Base-by-base conservation (phyloP, 1,140 invertebrate genomes). In the Conus betulinus region DNA sequence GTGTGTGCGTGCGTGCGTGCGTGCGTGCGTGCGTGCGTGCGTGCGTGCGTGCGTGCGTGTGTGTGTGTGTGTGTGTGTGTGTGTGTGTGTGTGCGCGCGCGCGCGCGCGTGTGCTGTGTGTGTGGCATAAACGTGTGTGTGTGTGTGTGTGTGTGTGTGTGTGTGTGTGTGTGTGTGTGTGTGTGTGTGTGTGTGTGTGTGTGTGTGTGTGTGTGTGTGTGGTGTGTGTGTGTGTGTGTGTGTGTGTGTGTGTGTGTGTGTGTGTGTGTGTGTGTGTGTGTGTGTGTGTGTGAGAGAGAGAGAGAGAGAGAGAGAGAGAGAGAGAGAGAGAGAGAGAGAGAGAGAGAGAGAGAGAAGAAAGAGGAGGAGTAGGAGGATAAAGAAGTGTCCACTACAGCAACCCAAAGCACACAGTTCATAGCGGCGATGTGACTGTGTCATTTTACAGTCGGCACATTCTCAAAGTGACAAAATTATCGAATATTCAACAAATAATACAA, bases 11-110 rank as follows among this genome's bases (percentile, higher is more conserved):
- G 81, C 55, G 81, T n/a, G 81, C 55, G 81, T 57, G 81, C 55
- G 81, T 57, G 81, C 55, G 81, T 57, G 81, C 55, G 81, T 83
- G 81, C 55, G 81, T 55, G 81, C 23, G 81, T 83, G 81, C 23
- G 81, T 83, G 81, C 23, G 81, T 83, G 81, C n/a, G 81, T 83
- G 81, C 23, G 51, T 55, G 52, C 55, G 52, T 83, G 51, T 55
- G 13, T 17, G 15, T 20, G 52, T 20, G 52, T 83, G 52, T 55
- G 52, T 55, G 52, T 83, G 81, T 83, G 81, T 55, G 51, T 83
- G 81, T 55, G 52, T 83, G 52, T 53, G 81, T 83, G 81, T 81
- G 78, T 81, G 78, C 39, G 78, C 39, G 78, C 39, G 78, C 39
- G 78, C 39, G 78, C 39, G 78, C 25, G 78, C 39, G 78, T 51